phyloP scores from a whole-genome alignment of 2,797 vertebrate species.

The Sternotherus odoratus region DNA sequence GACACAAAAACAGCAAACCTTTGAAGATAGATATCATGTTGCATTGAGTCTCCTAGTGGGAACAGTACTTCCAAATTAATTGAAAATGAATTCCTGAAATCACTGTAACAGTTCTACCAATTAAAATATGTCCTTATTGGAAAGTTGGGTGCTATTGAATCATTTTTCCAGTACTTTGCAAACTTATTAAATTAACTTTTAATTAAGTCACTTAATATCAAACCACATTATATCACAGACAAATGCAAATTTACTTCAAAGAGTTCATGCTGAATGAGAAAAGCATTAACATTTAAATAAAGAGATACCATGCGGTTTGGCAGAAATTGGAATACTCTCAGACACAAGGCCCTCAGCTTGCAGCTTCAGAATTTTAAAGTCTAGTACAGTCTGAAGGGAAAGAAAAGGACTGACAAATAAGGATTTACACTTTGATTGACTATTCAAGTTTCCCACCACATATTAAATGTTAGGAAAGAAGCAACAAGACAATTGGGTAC shows the following conservation, averaged over 20 bases:
- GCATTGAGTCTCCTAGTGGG: constrained; percentile 12
- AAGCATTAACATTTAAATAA: constrained; percentile 46
- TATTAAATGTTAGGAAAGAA: not conserved
- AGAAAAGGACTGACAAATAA: not conserved
- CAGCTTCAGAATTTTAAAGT: not conserved
- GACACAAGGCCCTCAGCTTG: not conserved
- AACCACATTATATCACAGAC: constrained; percentile 48
- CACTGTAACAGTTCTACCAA: not conserved
- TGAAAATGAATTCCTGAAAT: constrained; percentile 47
- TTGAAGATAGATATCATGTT: constrained; percentile 53
- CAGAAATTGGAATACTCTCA: not conserved
- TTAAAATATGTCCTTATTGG: constrained; percentile 33
- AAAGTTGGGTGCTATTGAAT: constrained; percentile 40
- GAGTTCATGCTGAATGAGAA: constrained; percentile 31
- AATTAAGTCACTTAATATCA: constrained; percentile 55
- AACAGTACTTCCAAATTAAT: constrained; percentile 20
- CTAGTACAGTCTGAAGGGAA: not conserved
- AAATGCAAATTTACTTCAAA: constrained; percentile 53
- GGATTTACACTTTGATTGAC: not conserved
- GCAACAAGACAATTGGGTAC: accelerated
- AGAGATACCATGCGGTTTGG: constrained; percentile 30
- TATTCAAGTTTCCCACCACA: not conserved
- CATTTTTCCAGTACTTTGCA: not conserved
- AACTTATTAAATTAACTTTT: constrained; percentile 51
- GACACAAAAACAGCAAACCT: not conserved